These are phyloP conservation scores for Balaenoptera acutorostrata DNA, from an alignment of 2,113 vertebrate genomes.

Conservation along the genomic window DNA sequence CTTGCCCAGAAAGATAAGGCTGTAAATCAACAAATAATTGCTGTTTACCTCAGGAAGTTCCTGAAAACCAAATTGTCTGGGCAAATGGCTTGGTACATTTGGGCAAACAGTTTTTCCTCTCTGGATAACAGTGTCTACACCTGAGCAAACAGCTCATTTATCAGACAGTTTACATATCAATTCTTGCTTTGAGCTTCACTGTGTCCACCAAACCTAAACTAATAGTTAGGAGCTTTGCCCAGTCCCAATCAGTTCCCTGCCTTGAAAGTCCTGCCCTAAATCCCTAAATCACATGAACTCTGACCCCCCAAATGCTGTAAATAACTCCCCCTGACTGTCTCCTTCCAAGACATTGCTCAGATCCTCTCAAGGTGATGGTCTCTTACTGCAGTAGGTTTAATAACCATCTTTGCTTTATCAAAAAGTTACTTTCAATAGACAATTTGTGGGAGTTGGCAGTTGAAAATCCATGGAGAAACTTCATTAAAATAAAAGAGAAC, in stretches of 20 bases:
- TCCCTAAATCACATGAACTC: not conserved
- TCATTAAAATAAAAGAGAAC: not conserved
- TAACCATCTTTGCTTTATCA: not conserved
- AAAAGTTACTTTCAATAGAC: not conserved
- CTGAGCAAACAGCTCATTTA: not conserved
- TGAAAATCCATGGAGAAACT: not conserved
- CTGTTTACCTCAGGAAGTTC: conserved; percentile 19
- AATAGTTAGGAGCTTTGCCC: not conserved
- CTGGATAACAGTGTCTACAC: not conserved
- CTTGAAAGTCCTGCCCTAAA: not conserved
- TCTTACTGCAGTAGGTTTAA: not conserved
- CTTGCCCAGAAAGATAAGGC: conserved; percentile 7
- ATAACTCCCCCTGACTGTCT: not conserved
- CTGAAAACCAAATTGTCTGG: conserved; percentile 12
- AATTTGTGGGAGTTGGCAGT: not conserved
- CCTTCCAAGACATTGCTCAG: not conserved
- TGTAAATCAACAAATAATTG: not conserved
- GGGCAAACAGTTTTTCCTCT: not conserved
- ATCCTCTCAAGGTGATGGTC: not conserved
- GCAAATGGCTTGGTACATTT: not conserved
- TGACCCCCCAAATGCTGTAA: not conserved
- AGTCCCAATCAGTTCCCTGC: not conserved
- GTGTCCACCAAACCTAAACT: not conserved
- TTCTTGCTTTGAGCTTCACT: not conserved
- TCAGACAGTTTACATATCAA: not conserved